Evolutionary conservation across 2,113 vertebrate species (phyloP).

Genomic region (Willisornis vidua): DNA sequence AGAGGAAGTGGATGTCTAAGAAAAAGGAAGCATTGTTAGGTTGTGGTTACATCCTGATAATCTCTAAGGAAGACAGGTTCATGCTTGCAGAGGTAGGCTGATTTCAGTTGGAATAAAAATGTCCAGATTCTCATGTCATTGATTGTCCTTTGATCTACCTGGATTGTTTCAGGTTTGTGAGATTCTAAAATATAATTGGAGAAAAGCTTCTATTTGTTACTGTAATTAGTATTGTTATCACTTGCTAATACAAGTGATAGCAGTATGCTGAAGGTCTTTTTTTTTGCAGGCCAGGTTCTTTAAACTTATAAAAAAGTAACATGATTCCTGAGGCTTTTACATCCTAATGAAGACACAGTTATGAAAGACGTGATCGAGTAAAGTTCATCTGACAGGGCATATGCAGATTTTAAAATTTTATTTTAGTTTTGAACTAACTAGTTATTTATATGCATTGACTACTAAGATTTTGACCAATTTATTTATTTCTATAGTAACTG

Average conservation of each 20-base stretch:
- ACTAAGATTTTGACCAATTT: not conserved
- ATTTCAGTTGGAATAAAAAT: not conserved
- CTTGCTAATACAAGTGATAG: not conserved
- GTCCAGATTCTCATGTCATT: not conserved
- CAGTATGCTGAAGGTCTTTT: not conserved
- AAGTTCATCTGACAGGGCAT: not conserved
- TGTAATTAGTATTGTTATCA: not conserved
- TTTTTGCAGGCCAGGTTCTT: not conserved
- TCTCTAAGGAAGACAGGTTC: not conserved
- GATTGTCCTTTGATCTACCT: not conserved
- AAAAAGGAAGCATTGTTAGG: not conserved
- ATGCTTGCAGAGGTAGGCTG: not conserved
- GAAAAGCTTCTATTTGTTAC: not conserved
- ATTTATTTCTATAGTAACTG: not conserved
- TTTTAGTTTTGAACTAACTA: not conserved
- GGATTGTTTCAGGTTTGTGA: not conserved
- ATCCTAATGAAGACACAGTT: constrained; percentile 1
- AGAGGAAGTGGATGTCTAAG: not conserved
- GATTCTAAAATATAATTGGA: not conserved
- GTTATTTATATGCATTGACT: not conserved
- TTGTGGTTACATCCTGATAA: not conserved
- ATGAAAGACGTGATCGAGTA: not conserved
- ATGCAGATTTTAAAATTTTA: not conserved
- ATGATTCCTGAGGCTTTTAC: not conserved
- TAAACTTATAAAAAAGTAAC: not conserved